Percentiles rank a stretch among this genome's conserved stretches.
Evolutionary conservation across 2,113 vertebrate genomes (phyloP).

Genomic region (Gulo gulo): DNA sequence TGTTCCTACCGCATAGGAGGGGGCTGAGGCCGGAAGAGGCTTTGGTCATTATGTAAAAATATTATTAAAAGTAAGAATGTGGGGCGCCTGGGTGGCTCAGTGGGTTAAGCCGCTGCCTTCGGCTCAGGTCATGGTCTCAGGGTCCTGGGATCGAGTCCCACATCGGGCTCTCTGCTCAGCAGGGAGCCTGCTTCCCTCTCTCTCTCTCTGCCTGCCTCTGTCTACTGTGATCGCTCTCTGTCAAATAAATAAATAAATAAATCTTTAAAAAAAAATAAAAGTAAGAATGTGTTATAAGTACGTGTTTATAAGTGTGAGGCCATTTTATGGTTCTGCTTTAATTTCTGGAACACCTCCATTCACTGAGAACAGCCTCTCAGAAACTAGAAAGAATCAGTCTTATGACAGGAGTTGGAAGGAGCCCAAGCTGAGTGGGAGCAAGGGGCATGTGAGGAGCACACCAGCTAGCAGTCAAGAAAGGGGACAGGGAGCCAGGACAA

Average conservation of each 20-base stretch:
- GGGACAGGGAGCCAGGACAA: background rate
- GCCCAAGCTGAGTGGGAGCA: background rate
- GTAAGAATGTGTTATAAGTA: conserved; percentile 1
- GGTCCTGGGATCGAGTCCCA: too few species aligned
- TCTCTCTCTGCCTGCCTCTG: too few species aligned
- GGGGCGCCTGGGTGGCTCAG: too few species aligned
- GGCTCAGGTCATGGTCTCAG: too few species aligned
- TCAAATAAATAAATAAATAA: too few species aligned
- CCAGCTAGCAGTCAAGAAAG: background rate
- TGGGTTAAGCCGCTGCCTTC: too few species aligned
- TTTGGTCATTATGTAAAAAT: conserved; percentile 54
- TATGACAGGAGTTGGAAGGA: background rate
- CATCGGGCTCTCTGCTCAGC: too few species aligned
- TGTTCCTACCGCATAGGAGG: conserved; percentile 39
- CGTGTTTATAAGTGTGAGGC: conserved; percentile 9
- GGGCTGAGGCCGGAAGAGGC: background rate
- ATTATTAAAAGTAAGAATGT: conserved; percentile 56
- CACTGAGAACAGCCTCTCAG: background rate
- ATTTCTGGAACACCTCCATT: background rate
- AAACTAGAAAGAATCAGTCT: background rate
- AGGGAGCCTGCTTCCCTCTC: too few species aligned
- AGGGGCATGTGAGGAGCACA: background rate
- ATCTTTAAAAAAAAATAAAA: too few species aligned
- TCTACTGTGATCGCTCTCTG: too few species aligned
- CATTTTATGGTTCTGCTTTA: background rate